phyloP scores from a whole-genome alignment of 2,888 invertebrate genomes.

The Lepidocyrtoides sp. region DNA sequence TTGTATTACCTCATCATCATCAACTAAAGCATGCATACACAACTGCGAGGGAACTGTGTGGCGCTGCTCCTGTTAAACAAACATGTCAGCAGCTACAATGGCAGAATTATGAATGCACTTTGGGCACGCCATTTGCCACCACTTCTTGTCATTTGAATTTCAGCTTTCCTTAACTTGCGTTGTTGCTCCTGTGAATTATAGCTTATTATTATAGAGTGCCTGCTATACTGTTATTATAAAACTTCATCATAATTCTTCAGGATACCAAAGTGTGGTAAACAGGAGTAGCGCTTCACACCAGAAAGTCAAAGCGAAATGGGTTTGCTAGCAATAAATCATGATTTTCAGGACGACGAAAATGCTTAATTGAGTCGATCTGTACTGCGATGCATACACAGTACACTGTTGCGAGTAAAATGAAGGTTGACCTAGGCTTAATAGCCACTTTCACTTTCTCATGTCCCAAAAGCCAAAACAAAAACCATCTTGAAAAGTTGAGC shows the following conservation, averaged over 20 bases:
- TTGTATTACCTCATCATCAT: no score
- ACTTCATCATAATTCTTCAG: constrained; percentile 18
- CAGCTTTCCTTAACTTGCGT: neutral
- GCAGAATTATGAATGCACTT: no score
- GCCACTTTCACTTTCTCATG: neutral
- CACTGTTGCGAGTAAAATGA: neutral
- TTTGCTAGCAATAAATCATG: neutral
- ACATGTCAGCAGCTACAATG: no score
- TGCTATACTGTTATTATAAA: constrained; percentile 6
- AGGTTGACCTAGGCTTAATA: neutral
- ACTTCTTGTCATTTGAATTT: neutral
- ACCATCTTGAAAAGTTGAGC: no score
- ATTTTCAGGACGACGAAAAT: neutral
- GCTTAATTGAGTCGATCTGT: neutral
- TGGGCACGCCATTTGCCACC: neutral
- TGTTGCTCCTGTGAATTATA: constrained; percentile 5
- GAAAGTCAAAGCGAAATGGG: neutral
- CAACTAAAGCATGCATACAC: no score
- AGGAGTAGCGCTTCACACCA: no score
- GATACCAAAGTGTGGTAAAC: neutral
- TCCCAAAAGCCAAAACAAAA: neutral
- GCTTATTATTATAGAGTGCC: neutral
- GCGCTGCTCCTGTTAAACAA: no score
- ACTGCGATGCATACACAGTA: no score
- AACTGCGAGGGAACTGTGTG: no score